Conservation (phyloP, 2,888 invertebrate genomes). For the Micropterix aruncella region DNA sequence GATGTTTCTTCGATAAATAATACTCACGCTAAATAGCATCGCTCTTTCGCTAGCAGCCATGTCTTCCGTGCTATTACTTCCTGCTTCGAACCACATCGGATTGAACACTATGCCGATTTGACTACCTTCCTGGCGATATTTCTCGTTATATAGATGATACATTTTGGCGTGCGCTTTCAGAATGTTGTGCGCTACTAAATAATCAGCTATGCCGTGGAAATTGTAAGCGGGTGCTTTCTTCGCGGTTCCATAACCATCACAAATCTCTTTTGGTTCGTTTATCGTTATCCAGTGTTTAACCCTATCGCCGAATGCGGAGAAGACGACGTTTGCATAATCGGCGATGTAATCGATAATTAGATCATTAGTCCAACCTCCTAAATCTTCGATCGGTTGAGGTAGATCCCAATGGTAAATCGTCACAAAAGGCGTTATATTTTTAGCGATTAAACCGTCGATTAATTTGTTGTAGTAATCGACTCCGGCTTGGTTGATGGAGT, state of each 20-base stretch:
- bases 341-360: constrained; percentile 30
- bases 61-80: not conserved
- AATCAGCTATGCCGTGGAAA: constrained; percentile 26
- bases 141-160: constrained; percentile 29
- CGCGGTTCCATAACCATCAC: constrained; percentile 21
- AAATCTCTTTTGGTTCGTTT: constrained; percentile 28
- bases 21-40: not conserved
- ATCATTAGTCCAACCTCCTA: constrained; percentile 36
- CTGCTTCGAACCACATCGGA: not conserved
- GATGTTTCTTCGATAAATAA: too few species aligned
- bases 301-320: constrained; percentile 20
- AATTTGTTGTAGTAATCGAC: constrained; percentile 51
- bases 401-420: constrained; percentile 39
- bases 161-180: constrained; percentile 39
- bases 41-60: not conserved
- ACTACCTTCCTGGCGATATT: constrained; percentile 15
- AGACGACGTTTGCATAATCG: constrained; percentile 28
- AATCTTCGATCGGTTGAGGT: constrained; percentile 25
- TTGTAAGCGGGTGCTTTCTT: constrained; percentile 22
- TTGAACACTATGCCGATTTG: not conserved
- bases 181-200: constrained; percentile 33
- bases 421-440: constrained; percentile 34
- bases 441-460: constrained; percentile 32
- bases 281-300: constrained; percentile 34
- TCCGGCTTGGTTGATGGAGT: constrained; percentile 42